These are phyloP conservation scores for Meiosimyza decipiens DNA, from an alignment of 2,888 invertebrate genomes.

Conservation along the genomic window DNA sequence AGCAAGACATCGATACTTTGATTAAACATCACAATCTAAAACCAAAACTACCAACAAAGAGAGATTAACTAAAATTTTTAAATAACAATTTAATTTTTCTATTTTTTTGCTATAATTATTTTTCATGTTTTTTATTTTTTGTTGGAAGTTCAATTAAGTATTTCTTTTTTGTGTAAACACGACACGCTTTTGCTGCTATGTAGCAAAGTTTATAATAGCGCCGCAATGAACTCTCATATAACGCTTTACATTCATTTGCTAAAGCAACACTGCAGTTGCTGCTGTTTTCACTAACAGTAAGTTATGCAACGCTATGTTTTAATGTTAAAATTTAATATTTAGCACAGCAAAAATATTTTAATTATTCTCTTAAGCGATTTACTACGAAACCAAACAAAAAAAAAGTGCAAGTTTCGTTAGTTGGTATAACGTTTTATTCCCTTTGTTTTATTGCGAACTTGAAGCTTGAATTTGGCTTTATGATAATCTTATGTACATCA, in stretches of 20 bases:
- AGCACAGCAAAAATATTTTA: too few relatives aligned
- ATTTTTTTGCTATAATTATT: not conserved
- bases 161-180: not conserved
- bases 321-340: too few relatives aligned
- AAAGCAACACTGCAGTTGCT: not conserved
- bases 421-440: too few relatives aligned
- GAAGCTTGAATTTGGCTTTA: too few relatives aligned
- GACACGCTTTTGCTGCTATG: slow-evolving; percentile 7
- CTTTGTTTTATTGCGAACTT: too few relatives aligned
- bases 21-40: not conserved
- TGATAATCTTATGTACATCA: too few relatives aligned
- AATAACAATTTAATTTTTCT: not conserved
- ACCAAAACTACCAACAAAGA: too few relatives aligned
- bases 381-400: too few relatives aligned
- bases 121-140: slow-evolving; percentile 9
- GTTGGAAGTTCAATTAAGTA: not conserved
- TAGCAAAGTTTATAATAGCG: slow-evolving; percentile 1
- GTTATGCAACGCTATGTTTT: too few relatives aligned
- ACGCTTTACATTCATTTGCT: not conserved
- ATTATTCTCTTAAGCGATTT: too few relatives aligned
- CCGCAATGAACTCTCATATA: not conserved
- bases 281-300: not conserved
- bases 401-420: too few relatives aligned
- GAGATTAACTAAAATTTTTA: not conserved
- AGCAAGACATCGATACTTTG: not conserved